Evolutionary conservation across 2,113 vertebrate species (phyloP).

Genomic region (Mystacornis crossleyi): DNA sequence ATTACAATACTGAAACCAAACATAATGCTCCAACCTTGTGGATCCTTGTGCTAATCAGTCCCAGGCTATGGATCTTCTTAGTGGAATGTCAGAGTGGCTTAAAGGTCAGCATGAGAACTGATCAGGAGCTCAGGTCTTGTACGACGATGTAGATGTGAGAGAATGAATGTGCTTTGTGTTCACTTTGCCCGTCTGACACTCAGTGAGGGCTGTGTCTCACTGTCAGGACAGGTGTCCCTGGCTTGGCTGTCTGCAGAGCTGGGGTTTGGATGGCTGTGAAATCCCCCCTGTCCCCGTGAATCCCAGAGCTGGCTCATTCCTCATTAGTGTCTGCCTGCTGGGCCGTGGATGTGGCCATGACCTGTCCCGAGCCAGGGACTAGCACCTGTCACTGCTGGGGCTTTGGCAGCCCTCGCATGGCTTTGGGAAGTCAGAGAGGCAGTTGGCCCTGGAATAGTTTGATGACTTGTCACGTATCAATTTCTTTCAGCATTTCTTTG

Average conservation of each 20-base stretch:
- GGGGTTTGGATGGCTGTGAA: neutral
- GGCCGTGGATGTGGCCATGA: neutral
- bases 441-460: neutral
- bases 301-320: neutral
- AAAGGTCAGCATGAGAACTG: neutral
- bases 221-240: neutral
- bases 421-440: neutral
- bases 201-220: neutral
- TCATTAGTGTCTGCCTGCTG: neutral
- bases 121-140: neutral
- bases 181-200: neutral
- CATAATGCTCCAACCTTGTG: neutral
- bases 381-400: neutral
- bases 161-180: neutral
- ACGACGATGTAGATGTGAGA: neutral
- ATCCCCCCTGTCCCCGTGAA: neutral
- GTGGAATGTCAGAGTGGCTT: neutral
- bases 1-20: neutral
- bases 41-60: neutral
- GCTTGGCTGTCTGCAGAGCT: neutral
- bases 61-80: neutral
- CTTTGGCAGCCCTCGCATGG: neutral
- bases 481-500: slow-evolving; percentile 2
- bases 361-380: neutral
- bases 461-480: neutral